A percentile compares a stretch with the other conserved stretches of the same genome.
phyloP scores from a whole-genome alignment of 2,888 invertebrate species.

The Cerastoderma edule region DNA sequence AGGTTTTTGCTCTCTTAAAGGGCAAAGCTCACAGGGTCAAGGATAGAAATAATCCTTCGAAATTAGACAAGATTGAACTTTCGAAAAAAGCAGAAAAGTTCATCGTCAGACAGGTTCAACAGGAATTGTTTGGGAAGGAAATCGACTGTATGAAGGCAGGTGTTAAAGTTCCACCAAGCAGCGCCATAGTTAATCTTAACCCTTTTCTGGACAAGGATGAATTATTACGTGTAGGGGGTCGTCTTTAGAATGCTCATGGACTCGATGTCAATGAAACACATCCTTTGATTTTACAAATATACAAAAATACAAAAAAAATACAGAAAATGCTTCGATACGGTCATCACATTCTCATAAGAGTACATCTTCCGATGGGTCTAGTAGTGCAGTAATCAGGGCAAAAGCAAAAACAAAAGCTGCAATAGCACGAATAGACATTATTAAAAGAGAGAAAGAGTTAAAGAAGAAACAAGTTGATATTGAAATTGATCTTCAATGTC shows the following conservation, averaged over 20 bases:
- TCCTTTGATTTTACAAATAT: slow-evolving; percentile 41
- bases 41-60: not conserved
- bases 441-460: too few relatives aligned
- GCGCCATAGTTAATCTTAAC: slow-evolving; percentile 8
- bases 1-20: not conserved
- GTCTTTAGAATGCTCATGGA: slow-evolving; percentile 6
- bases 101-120: slow-evolving; percentile 29
- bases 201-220: slow-evolving; percentile 19
- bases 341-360: too few relatives aligned
- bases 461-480: too few relatives aligned
- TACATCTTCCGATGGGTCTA: too few relatives aligned
- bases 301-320: too few relatives aligned
- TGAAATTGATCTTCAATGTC: too few relatives aligned
- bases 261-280: slow-evolving; percentile 13
- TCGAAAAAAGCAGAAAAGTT: slow-evolving; percentile 20
- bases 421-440: too few relatives aligned
- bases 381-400: too few relatives aligned
- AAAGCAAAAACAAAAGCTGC: too few relatives aligned
- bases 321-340: too few relatives aligned
- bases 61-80: not conserved
- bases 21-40: not conserved
- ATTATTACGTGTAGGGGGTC: slow-evolving; percentile 27
- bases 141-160: not conserved
- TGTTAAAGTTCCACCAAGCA: slow-evolving; percentile 17
- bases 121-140: slow-evolving; percentile 20